Evolutionary conservation across 2,113 vertebrate genomes (phyloP).

Genomic region (Pampusana beccarii): DNA sequence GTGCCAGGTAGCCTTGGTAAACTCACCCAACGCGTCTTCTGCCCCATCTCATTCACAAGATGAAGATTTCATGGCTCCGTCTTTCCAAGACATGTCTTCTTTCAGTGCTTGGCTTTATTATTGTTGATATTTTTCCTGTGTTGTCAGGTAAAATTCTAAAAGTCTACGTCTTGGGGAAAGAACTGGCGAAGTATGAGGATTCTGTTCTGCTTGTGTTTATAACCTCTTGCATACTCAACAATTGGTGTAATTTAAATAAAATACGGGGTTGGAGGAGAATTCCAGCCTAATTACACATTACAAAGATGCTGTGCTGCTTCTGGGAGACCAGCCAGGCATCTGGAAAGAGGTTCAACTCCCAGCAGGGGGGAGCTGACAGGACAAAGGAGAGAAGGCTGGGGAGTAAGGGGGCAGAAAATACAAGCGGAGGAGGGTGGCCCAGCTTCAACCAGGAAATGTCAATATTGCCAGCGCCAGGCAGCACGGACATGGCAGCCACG

Average conservation of each 20-base stretch:
- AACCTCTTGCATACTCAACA: not conserved
- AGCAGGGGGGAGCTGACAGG: slow-evolving; percentile 11
- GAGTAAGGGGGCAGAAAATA: not conserved
- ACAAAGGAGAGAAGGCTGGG: slow-evolving; percentile 42
- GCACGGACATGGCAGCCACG: not conserved
- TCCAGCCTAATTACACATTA: slow-evolving; percentile 55
- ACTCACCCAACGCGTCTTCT: not conserved
- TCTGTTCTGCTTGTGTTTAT: not conserved
- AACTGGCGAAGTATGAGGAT: not conserved
- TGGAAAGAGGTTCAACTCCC: slow-evolving; percentile 58
- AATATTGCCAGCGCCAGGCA: not conserved
- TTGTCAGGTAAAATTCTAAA: not conserved
- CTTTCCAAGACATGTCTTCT: not conserved
- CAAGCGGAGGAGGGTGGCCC: slow-evolving; percentile 17
- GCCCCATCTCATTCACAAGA: not conserved
- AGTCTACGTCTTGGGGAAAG: not conserved
- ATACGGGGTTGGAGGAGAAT: slow-evolving; percentile 29
- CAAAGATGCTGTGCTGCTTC: slow-evolving; percentile 57
- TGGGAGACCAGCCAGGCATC: slow-evolving; percentile 66
- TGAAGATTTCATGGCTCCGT: not conserved
- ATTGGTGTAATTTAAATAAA: slow-evolving; percentile 15
- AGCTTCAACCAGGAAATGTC: not conserved
- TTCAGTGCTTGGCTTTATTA: not conserved
- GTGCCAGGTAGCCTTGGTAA: not conserved
- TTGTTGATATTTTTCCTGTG: not conserved